These are phyloP conservation scores for Sialia sialis DNA, from an alignment of 2,113 vertebrate genomes.

Conservation along the genomic window DNA sequence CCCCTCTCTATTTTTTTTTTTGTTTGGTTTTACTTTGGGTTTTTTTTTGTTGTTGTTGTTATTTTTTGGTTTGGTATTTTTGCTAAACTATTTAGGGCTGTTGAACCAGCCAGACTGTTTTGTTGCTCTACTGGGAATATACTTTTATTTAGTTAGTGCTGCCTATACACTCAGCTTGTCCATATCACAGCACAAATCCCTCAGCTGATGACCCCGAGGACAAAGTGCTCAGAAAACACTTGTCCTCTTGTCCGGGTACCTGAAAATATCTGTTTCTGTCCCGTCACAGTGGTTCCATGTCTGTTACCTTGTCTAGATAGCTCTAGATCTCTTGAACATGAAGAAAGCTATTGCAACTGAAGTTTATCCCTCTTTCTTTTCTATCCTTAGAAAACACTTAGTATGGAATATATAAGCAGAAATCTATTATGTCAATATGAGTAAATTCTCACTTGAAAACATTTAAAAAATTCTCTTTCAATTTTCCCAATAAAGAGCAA, in stretches of 20 bases:
- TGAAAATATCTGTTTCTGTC: background rate
- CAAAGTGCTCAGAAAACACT: background rate
- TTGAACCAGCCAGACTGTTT: background rate
- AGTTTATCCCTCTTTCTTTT: background rate
- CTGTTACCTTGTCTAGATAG: background rate
- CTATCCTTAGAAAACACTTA: background rate
- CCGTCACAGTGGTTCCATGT: accelerated
- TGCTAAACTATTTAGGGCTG: background rate
- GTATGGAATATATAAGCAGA: background rate
- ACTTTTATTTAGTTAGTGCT: background rate
- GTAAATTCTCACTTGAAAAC: background rate
- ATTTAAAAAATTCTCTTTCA: background rate
- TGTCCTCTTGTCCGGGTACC: background rate
- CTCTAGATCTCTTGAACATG: background rate
- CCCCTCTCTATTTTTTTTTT: too few relatives aligned
- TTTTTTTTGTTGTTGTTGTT: background rate
- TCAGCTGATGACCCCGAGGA: background rate
- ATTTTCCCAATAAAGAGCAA: background rate
- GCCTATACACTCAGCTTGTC: background rate
- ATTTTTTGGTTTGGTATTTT: too few relatives aligned
- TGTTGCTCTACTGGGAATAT: background rate
- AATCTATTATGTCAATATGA: background rate
- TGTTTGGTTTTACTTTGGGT: background rate
- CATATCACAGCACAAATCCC: background rate
- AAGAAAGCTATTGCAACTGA: background rate